Percentiles rank a stretch among this genome's conserved stretches.
Conservation (phyloP, 1,140 invertebrate species). For the Drosophila littoralis region DNA sequence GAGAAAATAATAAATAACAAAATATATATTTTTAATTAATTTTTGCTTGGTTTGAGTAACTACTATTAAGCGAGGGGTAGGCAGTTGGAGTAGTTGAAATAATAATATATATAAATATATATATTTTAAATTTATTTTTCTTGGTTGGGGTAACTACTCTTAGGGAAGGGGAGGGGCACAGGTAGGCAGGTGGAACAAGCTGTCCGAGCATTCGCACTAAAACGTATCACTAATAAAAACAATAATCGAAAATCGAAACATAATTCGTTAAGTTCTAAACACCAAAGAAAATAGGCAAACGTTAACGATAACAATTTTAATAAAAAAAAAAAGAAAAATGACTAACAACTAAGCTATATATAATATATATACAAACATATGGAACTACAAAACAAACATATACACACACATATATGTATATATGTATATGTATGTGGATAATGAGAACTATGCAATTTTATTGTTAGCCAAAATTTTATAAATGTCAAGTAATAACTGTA, state of each 20-base stretch:
- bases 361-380: constrained; percentile 41
- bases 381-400: constrained; percentile 44
- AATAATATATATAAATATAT: neutral
- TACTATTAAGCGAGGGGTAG: neutral
- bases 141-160: constrained; percentile 14
- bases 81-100: neutral
- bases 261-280: constrained; percentile 67
- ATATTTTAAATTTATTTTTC: constrained; percentile 1
- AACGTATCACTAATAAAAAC: constrained; percentile 71
- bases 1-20: constrained; percentile 10
- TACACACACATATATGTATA: constrained; percentile 9
- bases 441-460: constrained; percentile 76
- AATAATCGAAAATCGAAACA: constrained; percentile 79
- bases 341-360: constrained; percentile 27
- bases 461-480: constrained; percentile 83
- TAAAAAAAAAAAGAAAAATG: no score
- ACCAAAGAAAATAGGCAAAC: constrained; percentile 40
- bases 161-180: constrained; percentile 29
- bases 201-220: constrained; percentile 77
- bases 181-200: constrained; percentile 40
- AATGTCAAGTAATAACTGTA: constrained; percentile 80
- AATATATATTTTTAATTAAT: neutral
- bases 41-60: neutral
- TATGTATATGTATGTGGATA: constrained; percentile 12
- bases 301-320: constrained; percentile 46